Base-by-base conservation (phyloP, 2,797 vertebrate species). In the Gymnothorax javanicus region DNA sequence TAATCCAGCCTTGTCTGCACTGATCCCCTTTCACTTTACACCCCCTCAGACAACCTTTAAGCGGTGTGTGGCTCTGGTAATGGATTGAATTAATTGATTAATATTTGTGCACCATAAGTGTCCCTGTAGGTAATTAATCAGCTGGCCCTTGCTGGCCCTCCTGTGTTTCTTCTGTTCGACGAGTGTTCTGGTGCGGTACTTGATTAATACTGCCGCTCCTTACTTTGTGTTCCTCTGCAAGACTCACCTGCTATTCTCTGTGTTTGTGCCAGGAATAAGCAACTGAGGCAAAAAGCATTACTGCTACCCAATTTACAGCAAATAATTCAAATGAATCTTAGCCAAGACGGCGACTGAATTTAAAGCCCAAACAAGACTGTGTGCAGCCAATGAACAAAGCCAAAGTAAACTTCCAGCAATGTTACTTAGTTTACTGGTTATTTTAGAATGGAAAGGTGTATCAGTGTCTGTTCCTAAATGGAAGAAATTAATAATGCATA, bases 41-140 rank as follows among this genome's bases (percentile, higher is more conserved):
- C 56, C 20, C 50, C 56, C 77, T 52, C 50, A 54, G 43, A 75
- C 13, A 50, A 33, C 9, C 2, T 54, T 54, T 54, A 33, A 79
- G 54, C 43, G 52, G 54, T 81, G 77, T 50, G 84, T 91, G 93
- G 92, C 93, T 94, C 93, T 93, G 92, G 94, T 94, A 93, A 94
- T 94, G 94, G 94, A 93, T 94, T 88, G 92, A 95, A 95, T 95
- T 95, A 94, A 96, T 96, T 95, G 94, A 96, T 95, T 94, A 95
- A 95, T 95, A 94, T 93, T 94, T 96, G 95, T 93, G 95, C 96
- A 94, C 94, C 96, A 96, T 96, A 95, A 96, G 93, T 95, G 94
- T 90, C 94, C 93, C 94, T 93, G 95, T 94, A 95, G 95, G 94
- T 95, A 96, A 94, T 95, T 95, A 95, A 96, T 96, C 95, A 95